These are phyloP conservation scores for Lepus europaeus DNA, from an alignment of 2,113 vertebrate genomes.

Conservation along the genomic window DNA sequence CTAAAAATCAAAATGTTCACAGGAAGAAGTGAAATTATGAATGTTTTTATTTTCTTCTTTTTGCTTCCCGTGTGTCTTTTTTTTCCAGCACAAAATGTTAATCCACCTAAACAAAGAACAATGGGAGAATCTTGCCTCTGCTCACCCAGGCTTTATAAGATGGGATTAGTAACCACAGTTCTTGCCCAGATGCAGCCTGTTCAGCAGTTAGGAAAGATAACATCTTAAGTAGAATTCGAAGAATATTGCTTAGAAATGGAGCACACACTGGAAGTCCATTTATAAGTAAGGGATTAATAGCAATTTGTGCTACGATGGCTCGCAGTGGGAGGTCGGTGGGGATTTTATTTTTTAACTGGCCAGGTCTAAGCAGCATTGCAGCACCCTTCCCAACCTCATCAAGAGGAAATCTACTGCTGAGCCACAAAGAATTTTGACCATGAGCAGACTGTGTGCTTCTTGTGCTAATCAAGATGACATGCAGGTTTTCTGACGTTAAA, in stretches of 20 bases:
- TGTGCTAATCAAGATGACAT: not conserved
- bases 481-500: not conserved
- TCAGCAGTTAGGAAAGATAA: not conserved
- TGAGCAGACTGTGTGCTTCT: not conserved
- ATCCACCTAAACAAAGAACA: not conserved
- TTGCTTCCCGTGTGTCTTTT: not conserved
- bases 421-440: slow-evolving; percentile 15
- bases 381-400: not conserved
- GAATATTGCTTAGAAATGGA: slow-evolving; percentile 24
- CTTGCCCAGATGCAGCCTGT: not conserved
- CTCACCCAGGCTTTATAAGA: not conserved
- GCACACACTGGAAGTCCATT: slow-evolving; percentile 9
- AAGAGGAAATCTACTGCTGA: not conserved
- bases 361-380: not conserved
- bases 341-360: not conserved
- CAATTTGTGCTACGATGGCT: not conserved
- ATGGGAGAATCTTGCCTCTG: not conserved
- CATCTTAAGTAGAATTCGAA: slow-evolving; percentile 62
- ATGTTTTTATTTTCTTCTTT: not conserved
- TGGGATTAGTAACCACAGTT: not conserved
- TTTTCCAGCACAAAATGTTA: slow-evolving; percentile 2
- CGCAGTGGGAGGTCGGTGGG: not conserved
- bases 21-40: not conserved
- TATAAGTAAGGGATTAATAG: slow-evolving; percentile 55
- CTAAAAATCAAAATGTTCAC: not conserved